Base-by-base conservation (phyloP, 2,113 vertebrate species). In the Xiphophorus couchianus region DNA sequence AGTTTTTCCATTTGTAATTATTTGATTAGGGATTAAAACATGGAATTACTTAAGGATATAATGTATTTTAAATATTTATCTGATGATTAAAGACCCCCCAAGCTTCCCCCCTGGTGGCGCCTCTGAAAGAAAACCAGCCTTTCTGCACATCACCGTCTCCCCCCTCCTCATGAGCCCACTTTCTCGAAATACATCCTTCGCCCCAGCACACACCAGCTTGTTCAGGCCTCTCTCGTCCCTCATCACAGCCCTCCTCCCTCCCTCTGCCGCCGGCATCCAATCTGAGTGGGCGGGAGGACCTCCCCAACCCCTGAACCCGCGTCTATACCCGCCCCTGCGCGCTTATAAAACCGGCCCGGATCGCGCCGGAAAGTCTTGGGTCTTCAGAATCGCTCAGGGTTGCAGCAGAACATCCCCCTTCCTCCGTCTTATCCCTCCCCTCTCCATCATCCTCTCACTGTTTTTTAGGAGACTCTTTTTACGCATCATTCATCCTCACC, bases 311-410 rank as follows among this genome's bases (percentile, higher is more conserved):
- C 93, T 83, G 92, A 94, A 94, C 91, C 92, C 91, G 92, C 90
- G 92, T 89, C 93, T 89, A 25, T 25, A 86, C 90, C 93, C 91
- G 92, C 93, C 93, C 51, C 91, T 88, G 92, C 90, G 73, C 84
- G 93, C 89, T 92, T 96, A 97, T 98, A 97, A 97, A 97, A 95
- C 92, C 90, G 72, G 93, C 95, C 90, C 89, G 93, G 94, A 90
- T 93, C 94, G 90, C 95, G 89, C 94, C 93, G 94, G 93, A 93
- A 91, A 94, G 94, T 92, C 93, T 96, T 91, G 95, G 95, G 93
- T 96, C 94, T 93, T 91, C 92, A 90, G 90, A 92, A 90, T 86
- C 90, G 94, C 93, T 93, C 94, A 92, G 93, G 92, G 93, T 93
- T 94, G 92, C 94, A 92, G 94, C 86, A 91, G 89, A 87, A 91